Percentiles rank a stretch among this genome's conserved stretches.
phyloP scores from a whole-genome alignment of 1,140 invertebrate species.

The Ceratina calcarata region DNA sequence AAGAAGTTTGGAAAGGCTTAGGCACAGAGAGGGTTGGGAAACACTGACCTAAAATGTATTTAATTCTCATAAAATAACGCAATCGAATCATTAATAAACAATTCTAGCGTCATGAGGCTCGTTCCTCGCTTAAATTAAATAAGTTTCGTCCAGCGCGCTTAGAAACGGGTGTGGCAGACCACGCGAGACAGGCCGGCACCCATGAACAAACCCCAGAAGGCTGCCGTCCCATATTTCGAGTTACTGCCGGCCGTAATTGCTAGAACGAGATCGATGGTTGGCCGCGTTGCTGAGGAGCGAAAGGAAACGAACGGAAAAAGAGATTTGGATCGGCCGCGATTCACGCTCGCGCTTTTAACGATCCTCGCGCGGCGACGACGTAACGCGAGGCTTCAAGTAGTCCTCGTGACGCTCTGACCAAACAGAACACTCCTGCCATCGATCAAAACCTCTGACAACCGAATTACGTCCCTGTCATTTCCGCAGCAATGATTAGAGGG shows the following conservation, averaged over 20 bases:
- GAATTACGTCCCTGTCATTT: constrained; percentile 20
- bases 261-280: constrained; percentile 44
- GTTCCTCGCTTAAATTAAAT: not conserved
- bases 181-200: constrained; percentile 42
- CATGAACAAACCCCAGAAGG: constrained; percentile 21
- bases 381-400: not conserved
- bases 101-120: not conserved
- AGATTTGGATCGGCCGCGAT: constrained; percentile 16
- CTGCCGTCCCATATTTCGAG: constrained; percentile 40
- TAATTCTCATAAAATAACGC: no score
- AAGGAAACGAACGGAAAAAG: constrained; percentile 4
- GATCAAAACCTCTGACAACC: not conserved
- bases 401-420: not conserved
- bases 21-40: not conserved
- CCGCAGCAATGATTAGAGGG: not conserved
- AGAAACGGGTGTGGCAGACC: constrained; percentile 25
- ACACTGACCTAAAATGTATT: not conserved
- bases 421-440: constrained; percentile 6
- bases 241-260: constrained; percentile 39
- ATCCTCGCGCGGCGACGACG: not conserved
- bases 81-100: not conserved
- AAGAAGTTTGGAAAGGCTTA: no score
- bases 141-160: not conserved
- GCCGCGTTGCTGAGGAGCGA: constrained; percentile 30
- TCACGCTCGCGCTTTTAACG: constrained; percentile 12